Evolutionary conservation across 2,113 vertebrate species (phyloP), one percentile per base, ranked within the genome.

Genomic region (Vulpes ferrilata): DNA sequence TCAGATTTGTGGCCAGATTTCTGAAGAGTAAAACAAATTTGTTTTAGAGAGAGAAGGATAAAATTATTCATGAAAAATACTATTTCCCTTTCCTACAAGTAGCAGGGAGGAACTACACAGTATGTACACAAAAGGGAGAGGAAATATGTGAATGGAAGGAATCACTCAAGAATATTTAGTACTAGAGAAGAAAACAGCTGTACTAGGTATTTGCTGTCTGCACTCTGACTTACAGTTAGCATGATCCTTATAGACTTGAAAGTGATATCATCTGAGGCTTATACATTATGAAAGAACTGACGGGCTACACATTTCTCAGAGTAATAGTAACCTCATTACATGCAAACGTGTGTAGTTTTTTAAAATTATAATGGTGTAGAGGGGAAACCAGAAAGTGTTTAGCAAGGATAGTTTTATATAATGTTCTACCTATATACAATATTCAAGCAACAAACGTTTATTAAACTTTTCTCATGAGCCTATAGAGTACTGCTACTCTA

Each of bases 1-100:
- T 93, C 67, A 79, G 57, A 87, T 84, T 65, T 15, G 53, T 93
- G 81, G 53, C 43, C 74, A 76, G 53, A 38, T 51, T 81, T 81
- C 88, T 85, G 3, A 91, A 96, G 81, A 78, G 7, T 7, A 48
- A 53, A 97, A 97, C 90, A 48, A 27, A 90, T 48, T 60, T 62
- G 59, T 78, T 95, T 90, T 20, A 90, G 59, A 89, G 96, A 83
- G 5, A 38, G 13, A 69, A 88, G 17, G 25, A 48, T 32, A 23
- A 86, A 81, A 90, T 85, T 95, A 76, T 19, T 30, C 27, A 71
- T 27, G 27, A 53, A 55, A 83, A 92, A 13, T 8, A 88, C 30
- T 19, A 17, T n/a, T 92, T 82, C 55, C 79, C 60, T 90, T 53
- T 78, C 79, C 93, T 73, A 27, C 74, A 90, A 32, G 11, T 27